Conservation (phyloP, 2,888 invertebrate genomes). For the Euplagia quadripunctaria region DNA sequence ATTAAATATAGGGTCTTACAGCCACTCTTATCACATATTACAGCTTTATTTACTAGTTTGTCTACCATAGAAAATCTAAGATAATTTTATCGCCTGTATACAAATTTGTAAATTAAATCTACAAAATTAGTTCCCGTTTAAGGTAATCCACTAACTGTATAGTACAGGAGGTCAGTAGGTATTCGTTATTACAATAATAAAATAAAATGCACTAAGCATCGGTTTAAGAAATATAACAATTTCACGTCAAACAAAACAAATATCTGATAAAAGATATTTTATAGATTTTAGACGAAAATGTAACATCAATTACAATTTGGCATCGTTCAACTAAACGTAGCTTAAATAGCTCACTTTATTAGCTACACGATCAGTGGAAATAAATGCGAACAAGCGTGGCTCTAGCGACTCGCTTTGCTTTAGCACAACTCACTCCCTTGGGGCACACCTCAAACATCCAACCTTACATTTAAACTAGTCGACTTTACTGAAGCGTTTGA, state of each 20-base stretch:
- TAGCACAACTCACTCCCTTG: constrained; percentile 42
- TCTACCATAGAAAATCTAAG: constrained; percentile 86
- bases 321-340: constrained; percentile 78
- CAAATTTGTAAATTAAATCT: constrained; percentile 79
- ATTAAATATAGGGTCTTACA: constrained; percentile 79
- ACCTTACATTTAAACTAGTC: constrained; percentile 9
- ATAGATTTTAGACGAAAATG: constrained; percentile 37
- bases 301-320: constrained; percentile 78
- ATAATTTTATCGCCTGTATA: constrained; percentile 81
- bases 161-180: constrained; percentile 76
- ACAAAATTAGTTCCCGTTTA: constrained; percentile 74
- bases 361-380: constrained; percentile 71
- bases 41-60: constrained; percentile 79
- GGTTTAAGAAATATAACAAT: constrained; percentile 60
- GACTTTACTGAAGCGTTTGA: constrained; percentile 13
- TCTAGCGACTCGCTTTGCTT: constrained; percentile 51
- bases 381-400: constrained; percentile 80
- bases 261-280: constrained; percentile 28
- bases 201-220: constrained; percentile 74
- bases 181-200: constrained; percentile 56
- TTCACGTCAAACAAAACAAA: constrained; percentile 66
- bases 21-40: constrained; percentile 87
- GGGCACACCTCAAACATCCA: constrained; percentile 38
- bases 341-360: constrained; percentile 65
- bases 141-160: constrained; percentile 64